Percentiles rank a stretch among this genome's conserved stretches.
Conservation (phyloP, 2,888 invertebrate species). For the Eupelmus urozonus region DNA sequence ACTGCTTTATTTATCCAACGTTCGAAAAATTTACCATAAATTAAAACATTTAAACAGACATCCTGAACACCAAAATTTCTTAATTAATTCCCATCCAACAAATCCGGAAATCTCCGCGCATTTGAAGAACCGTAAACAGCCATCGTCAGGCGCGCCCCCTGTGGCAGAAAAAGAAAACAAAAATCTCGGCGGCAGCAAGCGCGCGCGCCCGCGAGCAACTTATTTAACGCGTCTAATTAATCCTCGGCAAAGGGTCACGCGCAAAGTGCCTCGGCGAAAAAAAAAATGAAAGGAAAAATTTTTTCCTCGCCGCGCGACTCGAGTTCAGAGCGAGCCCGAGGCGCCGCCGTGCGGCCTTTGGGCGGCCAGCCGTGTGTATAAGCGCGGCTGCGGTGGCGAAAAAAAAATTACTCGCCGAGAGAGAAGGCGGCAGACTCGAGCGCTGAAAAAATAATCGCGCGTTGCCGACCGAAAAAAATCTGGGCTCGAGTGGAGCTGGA, state of each 20-base stretch:
- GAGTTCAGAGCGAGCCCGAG: slow-evolving; percentile 16
- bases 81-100: too few species aligned
- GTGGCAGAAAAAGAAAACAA: too few species aligned
- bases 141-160: too few species aligned
- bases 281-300: slow-evolving; percentile 1
- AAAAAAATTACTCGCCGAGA: slow-evolving; percentile 12
- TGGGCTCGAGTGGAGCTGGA: background rate
- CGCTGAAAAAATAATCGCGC: background rate
- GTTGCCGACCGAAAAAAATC: background rate
- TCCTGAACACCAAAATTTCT: too few species aligned
- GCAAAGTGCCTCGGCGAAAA: slow-evolving; percentile 10
- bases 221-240: slow-evolving; percentile 50
- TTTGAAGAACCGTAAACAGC: too few species aligned
- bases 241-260: slow-evolving; percentile 18
- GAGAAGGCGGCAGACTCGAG: background rate
- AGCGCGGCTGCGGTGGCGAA: too few species aligned
- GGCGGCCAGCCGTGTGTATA: background rate
- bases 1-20: too few species aligned
- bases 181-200: too few species aligned
- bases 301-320: slow-evolving; percentile 1
- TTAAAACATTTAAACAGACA: too few species aligned
- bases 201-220: background rate
- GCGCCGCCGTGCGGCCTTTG: slow-evolving; percentile 19
- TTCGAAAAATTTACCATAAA: too few species aligned
- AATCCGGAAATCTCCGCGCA: too few species aligned